Evolutionary conservation across 2,113 vertebrate species (phyloP).

Genomic region (Oenanthe melanoleuca): DNA sequence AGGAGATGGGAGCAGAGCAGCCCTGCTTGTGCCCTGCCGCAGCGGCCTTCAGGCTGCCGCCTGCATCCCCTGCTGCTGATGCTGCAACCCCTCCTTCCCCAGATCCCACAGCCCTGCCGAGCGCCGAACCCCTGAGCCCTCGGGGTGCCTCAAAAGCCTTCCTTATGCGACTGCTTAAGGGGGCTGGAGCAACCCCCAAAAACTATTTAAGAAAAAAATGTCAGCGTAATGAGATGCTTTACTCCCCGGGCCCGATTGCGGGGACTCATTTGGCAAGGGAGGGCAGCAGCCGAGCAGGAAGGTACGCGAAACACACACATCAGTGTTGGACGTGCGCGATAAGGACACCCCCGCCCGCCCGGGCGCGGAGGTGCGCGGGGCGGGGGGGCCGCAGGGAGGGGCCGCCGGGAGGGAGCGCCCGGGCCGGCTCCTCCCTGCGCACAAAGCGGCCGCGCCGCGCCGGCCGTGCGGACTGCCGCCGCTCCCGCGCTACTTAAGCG

Average conservation of each 20-base stretch:
- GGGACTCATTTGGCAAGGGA: too few relatives aligned
- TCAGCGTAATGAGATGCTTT: not conserved
- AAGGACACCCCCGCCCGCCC: not conserved
- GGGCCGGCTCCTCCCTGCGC: too few relatives aligned
- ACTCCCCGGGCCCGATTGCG: accelerated
- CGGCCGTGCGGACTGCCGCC: too few relatives aligned
- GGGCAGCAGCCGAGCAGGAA: not conserved
- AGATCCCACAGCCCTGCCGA: not conserved
- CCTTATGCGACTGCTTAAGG: not conserved
- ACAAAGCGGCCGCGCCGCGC: too few relatives aligned
- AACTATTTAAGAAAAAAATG: too few relatives aligned
- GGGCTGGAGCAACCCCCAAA: not conserved
- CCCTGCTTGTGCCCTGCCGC: too few relatives aligned
- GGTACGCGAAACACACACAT: not conserved
- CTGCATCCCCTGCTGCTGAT: not conserved
- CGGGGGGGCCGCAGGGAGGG: not conserved
- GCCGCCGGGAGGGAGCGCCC: too few relatives aligned
- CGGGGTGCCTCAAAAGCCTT: not conserved
- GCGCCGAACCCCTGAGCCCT: not conserved
- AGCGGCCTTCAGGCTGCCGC: not conserved
- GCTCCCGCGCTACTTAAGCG: too few relatives aligned
- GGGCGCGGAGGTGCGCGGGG: not conserved
- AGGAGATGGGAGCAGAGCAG: not conserved
- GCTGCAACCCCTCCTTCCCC: not conserved
- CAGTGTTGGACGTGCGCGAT: not conserved